Conservation (phyloP, 2,888 invertebrate genomes). For the Erpobdella octoculata region DNA sequence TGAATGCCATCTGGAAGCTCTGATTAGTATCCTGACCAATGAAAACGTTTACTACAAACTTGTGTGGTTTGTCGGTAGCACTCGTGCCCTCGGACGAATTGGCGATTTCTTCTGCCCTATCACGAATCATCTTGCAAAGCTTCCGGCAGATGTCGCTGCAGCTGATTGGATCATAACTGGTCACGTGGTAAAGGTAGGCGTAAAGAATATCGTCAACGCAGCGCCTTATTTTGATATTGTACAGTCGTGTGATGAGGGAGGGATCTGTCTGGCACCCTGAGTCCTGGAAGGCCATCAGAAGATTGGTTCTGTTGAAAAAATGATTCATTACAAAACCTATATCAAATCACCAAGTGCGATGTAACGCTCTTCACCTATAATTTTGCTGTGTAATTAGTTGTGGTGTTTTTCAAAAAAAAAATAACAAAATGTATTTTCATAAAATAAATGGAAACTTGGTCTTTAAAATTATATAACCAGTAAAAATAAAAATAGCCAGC, state of each 20-base stretch:
- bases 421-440: no score
- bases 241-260: not conserved
- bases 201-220: constrained; percentile 4
- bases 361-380: no score
- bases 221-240: constrained; percentile 6
- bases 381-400: not conserved
- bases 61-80: constrained; percentile 15
- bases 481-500: no score
- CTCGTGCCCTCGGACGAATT: not conserved
- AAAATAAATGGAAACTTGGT: no score
- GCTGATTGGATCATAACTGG: constrained; percentile 21
- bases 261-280: not conserved
- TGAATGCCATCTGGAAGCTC: constrained; percentile 16
- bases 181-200: constrained; percentile 15
- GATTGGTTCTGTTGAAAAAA: not conserved
- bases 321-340: not conserved
- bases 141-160: constrained; percentile 20
- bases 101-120: constrained; percentile 18
- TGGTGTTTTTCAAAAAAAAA: not conserved
- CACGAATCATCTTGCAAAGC: constrained; percentile 21
- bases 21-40: constrained; percentile 25
- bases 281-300: not conserved
- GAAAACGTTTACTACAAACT: constrained; percentile 24
- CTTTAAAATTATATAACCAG: no score
- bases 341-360: not conserved